phyloP scores from a whole-genome alignment of 2,113 vertebrate genomes.

The Cercopithecus mona region DNA sequence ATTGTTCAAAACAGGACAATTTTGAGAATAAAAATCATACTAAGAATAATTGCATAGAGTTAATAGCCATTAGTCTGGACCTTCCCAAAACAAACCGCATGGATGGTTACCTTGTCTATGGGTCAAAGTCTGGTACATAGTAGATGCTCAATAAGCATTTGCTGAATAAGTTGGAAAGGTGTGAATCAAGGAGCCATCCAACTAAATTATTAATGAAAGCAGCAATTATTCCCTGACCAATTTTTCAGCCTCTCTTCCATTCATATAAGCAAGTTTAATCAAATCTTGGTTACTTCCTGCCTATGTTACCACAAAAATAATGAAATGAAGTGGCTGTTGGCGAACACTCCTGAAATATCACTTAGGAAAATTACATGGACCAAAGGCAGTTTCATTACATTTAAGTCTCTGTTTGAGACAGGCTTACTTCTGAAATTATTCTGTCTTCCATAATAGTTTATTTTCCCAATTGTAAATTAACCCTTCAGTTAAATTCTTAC shows the following conservation, averaged over 20 bases:
- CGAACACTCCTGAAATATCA: not conserved
- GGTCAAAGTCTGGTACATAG: not conserved
- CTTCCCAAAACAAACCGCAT: not conserved
- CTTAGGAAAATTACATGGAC: conserved; percentile 4
- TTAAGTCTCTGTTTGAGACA: not conserved
- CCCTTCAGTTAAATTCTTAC: not conserved
- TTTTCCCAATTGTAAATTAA: not conserved
- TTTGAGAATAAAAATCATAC: not conserved
- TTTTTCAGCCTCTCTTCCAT: not conserved
- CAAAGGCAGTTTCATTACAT: not conserved
- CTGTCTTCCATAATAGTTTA: not conserved
- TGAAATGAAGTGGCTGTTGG: not conserved
- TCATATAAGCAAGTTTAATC: not conserved
- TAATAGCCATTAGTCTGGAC: not conserved
- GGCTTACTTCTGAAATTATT: not conserved
- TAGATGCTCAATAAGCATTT: not conserved
- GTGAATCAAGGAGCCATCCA: not conserved
- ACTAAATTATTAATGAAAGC: not conserved
- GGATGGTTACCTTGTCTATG: not conserved
- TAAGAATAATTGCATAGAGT: not conserved
- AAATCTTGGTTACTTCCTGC: not conserved
- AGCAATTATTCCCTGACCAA: not conserved
- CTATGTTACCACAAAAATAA: not conserved
- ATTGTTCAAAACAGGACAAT: not conserved
- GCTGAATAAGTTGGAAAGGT: not conserved